Evolutionary conservation across 1,140 invertebrate species (phyloP), one percentile per base, ranked within the genome.

Genomic region (Drosophila orena): DNA sequence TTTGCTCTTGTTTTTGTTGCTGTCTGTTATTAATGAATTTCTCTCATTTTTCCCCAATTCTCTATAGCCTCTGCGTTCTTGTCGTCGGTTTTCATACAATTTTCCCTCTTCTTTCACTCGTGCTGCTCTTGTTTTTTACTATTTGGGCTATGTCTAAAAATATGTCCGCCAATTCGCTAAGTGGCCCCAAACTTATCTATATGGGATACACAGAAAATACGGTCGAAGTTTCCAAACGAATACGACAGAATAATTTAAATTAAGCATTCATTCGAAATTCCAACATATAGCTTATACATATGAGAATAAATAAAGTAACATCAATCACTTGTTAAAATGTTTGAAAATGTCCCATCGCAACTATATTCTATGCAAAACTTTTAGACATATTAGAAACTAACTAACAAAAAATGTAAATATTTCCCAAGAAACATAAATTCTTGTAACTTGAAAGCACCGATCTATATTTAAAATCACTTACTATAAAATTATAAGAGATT

Each of bases 111-210:
- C 46, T 27, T 42, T 43, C 43, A 24, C 35, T 78, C 49, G 20
- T 65, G 42, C n/a, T 52, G 17, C 22, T 69, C 56, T 46, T 52
- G 57, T 60, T 56, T 83, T 78, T 84, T 83, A 75, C 65, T 84
- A 69, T 79, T 79, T 66, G 59, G 70, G 64, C 57, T 71, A 58
- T 58, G 64, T 74, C 70, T 86, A 83, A 88, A 86, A 86, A 86
- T 88, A 86, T 86, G 83, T 78, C 81, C 56, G 83, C 83, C 81
- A 85, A 88, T 86, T 86, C 83, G 75, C 65, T 85, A 85, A 85
- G 81, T 85, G 83, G 81, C 83, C 79, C 78, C 50, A 70, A 70
- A 79, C 46, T 49, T 56, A 59, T 76, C 50, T 70, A 56, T 57
- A 57, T 34, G 52, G 66, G 50, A 56, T 69, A 70, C 50, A 70